Evolutionary conservation across 2,113 vertebrate species (phyloP), one percentile per base, ranked within the genome.

Genomic region (Madoqua kirkii): DNA sequence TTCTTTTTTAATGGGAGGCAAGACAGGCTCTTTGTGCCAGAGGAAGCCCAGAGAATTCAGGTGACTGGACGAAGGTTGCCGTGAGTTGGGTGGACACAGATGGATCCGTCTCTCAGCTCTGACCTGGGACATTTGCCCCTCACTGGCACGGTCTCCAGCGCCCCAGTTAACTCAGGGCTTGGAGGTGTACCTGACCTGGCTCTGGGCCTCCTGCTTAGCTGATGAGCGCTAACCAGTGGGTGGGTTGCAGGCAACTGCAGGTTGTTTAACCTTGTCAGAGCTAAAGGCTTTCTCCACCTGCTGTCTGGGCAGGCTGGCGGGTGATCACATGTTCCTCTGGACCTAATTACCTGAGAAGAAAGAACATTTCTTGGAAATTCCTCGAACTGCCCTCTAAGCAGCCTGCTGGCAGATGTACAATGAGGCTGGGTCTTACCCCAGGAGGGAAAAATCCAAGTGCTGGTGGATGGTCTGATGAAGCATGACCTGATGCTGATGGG

Each of bases 301-400:
- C 83, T 81, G 15, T 45, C 84, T 85, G 55, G 40, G 67, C 64
- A 71, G 74, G n/a, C 81, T 92, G 74, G 45, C 43, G 5, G 67
- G 52, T 2, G 25, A 76, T 50, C 48, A 16, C 48, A 52, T 94
- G 95, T 95, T 94, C 92, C 92, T 87, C 83, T 64, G 87, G 92
- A 95, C 57, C 84, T 95, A 89, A 97, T 89, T 96, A 95, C 92
- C 19, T 25, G 79, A 94, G 76, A 86, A 97, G 74, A 91, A 89
- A 95, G 71, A 91, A 31, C 2, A 33, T 36, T 45, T 60, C 5
- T 21, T 62, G 64, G 36, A 17, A 87, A 36, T 88, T 86, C 40
- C 29, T 45, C 33, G 81, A 90, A 82, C 50, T 93, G 31, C 27
- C 17, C 52, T 78, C 36, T 40, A 25, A 50, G 43, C 67, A 88